phyloP scores from a whole-genome alignment of 2,797 vertebrate genomes.

The Anolis apletophallus region DNA sequence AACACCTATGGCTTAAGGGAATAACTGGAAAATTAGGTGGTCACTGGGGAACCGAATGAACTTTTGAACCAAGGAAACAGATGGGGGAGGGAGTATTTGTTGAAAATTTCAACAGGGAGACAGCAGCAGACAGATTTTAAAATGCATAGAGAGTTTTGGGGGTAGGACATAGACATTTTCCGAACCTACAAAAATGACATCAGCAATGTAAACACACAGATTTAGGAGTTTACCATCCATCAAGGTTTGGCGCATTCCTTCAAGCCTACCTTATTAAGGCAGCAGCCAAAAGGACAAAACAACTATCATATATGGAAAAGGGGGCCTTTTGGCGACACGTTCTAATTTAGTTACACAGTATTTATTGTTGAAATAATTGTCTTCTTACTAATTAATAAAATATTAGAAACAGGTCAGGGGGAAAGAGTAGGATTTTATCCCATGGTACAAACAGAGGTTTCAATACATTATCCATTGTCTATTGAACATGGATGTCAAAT shows the following conservation, averaged over 20 bases:
- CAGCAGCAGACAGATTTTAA: conserved; percentile 78
- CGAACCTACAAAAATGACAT: conserved; percentile 82
- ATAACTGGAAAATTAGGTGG: conserved; percentile 89
- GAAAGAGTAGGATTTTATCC: conserved; percentile 65
- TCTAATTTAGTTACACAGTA: conserved; percentile 76
- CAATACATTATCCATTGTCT: conserved; percentile 58
- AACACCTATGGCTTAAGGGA: conserved; percentile 89
- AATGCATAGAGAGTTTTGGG: conserved; percentile 77
- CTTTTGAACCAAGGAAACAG: conserved; percentile 85
- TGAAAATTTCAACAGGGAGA: conserved; percentile 50
- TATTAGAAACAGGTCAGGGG: conserved; percentile 74
- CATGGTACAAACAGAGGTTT: conserved; percentile 44
- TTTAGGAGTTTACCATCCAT: conserved; percentile 80
- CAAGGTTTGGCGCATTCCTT: conserved; percentile 79
- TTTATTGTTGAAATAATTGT: conserved; percentile 80
- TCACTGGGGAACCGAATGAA: conserved; percentile 87
- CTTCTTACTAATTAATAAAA: conserved; percentile 79
- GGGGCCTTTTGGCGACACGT: conserved; percentile 79
- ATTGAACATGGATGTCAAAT: conserved; percentile 40
- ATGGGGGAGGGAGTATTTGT: conserved; percentile 79
- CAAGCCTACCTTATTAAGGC: conserved; percentile 76
- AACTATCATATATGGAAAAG: conserved; percentile 82
- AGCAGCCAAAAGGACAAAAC: conserved; percentile 83
- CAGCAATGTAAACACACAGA: conserved; percentile 84
- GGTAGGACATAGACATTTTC: conserved; percentile 78